A percentile compares a stretch with the other conserved stretches of the same genome.
phyloP scores from a whole-genome alignment of 2,797 vertebrate species.

The Tokudaia tokunoshimensis region DNA sequence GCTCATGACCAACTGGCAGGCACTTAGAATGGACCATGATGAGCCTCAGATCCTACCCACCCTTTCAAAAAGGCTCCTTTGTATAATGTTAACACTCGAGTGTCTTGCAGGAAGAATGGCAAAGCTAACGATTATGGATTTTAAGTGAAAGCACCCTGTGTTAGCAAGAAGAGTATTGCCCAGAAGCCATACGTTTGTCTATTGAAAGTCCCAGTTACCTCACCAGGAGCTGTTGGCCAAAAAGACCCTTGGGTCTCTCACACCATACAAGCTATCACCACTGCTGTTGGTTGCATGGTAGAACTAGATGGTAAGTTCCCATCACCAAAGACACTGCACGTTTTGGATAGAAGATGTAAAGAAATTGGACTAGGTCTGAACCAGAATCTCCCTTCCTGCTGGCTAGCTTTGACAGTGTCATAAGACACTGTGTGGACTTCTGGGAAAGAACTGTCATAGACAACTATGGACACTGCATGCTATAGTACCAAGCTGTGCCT shows the following conservation, averaged over 20 bases:
- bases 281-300: not conserved
- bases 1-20: not conserved
- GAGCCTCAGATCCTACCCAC: not conserved
- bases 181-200: not conserved
- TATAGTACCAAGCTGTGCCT: not conserved
- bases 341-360: not conserved
- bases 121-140: not conserved
- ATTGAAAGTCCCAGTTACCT: not conserved
- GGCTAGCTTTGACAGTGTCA: not conserved
- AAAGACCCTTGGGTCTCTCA: not conserved
- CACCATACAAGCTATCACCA: not conserved
- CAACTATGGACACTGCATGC: not conserved
- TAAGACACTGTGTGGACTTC: not conserved
- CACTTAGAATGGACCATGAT: not conserved
- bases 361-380: not conserved
- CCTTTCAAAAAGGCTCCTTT: not conserved
- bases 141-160: not conserved
- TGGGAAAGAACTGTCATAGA: not conserved
- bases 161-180: not conserved
- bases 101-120: not conserved
- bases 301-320: not conserved
- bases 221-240: not conserved
- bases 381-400: not conserved
- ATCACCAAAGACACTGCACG: not conserved
- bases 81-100: not conserved